These are phyloP conservation scores for Spea hammondii DNA, from an alignment of 2,797 vertebrate genomes.

Conservation along the genomic window DNA sequence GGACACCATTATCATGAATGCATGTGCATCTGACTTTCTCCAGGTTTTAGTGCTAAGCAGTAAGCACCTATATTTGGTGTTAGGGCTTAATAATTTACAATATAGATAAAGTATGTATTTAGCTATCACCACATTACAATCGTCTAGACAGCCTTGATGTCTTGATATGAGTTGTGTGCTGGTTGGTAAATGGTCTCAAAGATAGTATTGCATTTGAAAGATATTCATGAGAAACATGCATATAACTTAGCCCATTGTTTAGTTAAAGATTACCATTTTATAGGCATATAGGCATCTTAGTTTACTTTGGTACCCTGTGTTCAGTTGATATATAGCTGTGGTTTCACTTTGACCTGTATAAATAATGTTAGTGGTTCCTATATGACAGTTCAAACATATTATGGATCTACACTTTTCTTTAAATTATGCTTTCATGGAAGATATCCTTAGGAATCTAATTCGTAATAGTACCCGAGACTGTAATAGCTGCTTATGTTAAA, in stretches of 20 bases:
- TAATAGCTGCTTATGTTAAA: too few species aligned
- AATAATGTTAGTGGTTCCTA: neutral
- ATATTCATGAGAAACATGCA: constrained; percentile 6
- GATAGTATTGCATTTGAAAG: constrained; percentile 8
- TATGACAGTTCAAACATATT: too few species aligned
- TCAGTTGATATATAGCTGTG: neutral
- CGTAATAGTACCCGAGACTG: too few species aligned
- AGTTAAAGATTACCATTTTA: constrained; percentile 9
- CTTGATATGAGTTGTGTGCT: constrained; percentile 28
- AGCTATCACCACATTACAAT: neutral
- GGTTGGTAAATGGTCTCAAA: constrained; percentile 21
- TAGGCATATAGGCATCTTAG: constrained; percentile 8
- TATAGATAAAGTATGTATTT: too few species aligned
- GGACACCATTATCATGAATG: too few species aligned
- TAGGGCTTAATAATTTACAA: too few species aligned
- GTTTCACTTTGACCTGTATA: neutral
- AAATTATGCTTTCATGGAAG: too few species aligned
- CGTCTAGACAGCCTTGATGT: constrained; percentile 32
- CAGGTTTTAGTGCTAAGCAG: too few species aligned
- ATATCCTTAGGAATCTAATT: too few species aligned
- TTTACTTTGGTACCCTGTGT: neutral
- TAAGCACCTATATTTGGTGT: too few species aligned
- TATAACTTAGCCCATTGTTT: constrained; percentile 23
- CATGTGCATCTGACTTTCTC: too few species aligned
- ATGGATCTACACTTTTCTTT: too few species aligned